Evolutionary conservation across 2,888 invertebrate species (phyloP).

Genomic region (Acronicta alni): DNA sequence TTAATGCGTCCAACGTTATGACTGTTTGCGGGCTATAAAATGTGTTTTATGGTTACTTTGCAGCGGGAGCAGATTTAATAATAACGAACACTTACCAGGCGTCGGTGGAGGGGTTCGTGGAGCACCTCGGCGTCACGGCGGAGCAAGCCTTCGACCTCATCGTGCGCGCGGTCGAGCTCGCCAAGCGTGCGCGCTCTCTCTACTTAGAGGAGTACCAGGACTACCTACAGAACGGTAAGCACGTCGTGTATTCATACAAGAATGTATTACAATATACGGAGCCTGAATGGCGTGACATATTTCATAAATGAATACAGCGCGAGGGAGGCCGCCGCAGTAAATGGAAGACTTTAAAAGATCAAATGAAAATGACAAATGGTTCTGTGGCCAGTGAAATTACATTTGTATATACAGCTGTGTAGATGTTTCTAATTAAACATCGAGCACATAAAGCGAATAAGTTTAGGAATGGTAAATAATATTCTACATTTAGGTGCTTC

Average conservation of each 20-base stretch:
- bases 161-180: slow-evolving; percentile 92
- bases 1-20: slow-evolving; percentile 63
- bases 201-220: slow-evolving; percentile 89
- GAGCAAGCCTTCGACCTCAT: slow-evolving; percentile 93
- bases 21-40: slow-evolving; percentile 51
- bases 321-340: slow-evolving; percentile 42
- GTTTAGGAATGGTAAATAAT: not conserved
- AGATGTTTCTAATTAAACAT: slow-evolving; percentile 31
- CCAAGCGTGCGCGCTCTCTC: slow-evolving; percentile 91
- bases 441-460: not conserved
- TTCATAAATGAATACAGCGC: slow-evolving; percentile 47
- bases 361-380: slow-evolving; percentile 62
- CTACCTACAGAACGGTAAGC: slow-evolving; percentile 75
- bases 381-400: slow-evolving; percentile 49
- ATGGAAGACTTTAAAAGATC: slow-evolving; percentile 59
- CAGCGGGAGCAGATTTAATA: slow-evolving; percentile 96
- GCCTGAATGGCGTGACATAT: slow-evolving; percentile 45
- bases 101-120: slow-evolving; percentile 92
- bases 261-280: slow-evolving; percentile 24
- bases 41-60: slow-evolving; percentile 64
- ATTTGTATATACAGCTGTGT: slow-evolving; percentile 40
- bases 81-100: slow-evolving; percentile 97
- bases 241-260: slow-evolving; percentile 9
- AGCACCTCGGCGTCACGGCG: slow-evolving; percentile 92
- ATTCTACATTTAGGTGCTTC: too few species aligned